Evolutionary conservation across 2,797 vertebrate genomes (phyloP), one percentile per base, ranked within the genome.

Genomic region (Helostoma temminkii): DNA sequence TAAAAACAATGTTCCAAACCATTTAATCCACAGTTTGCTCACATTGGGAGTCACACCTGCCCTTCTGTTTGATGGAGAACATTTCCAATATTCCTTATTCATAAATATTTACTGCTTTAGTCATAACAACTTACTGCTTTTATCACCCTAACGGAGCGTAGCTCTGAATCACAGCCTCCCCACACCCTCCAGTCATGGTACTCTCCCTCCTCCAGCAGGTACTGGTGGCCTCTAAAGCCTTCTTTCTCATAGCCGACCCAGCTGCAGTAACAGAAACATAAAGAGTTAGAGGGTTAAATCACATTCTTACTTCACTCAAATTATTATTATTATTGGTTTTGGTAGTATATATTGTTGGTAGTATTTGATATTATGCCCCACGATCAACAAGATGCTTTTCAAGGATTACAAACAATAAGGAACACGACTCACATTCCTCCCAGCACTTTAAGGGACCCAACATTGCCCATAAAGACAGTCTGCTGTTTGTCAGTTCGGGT

Each of bases 161-260:
- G 88, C 78, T 94, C 92, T 3, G 94, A 37, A 16, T 94, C 64
- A n/a, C 86, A 92, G 85, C 97, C 97, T 0, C 97, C 96, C 98
- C 98, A 99, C 3, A 95, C 93, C 60, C 92, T 93, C 96, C 96
- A 99, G 86, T 98, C 95, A 0, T 92, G 92, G 67, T 96, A 99
- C 28, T 98, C 94, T 0, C 97, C 98, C 88, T 99, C 97, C 84
- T 99, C 98, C 90, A 99, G 92, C 72, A 98, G 93, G 88, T 99
- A 99, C 92, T 99, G 98, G 90, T 96, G 93, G 9, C 97, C 97
- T 2, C 96, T 91, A 90, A 96, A 99, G 0, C 96, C 95, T 63
- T 96, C 96, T 84, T 98, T 99, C 91, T 97, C 95, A 0, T 95
- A 98, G 71, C 96, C 97, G 5, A 97, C 96, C 97, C 98, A 99